phyloP scores from a whole-genome alignment of 2,797 vertebrate species.

The Poeciliopsis presidionis region DNA sequence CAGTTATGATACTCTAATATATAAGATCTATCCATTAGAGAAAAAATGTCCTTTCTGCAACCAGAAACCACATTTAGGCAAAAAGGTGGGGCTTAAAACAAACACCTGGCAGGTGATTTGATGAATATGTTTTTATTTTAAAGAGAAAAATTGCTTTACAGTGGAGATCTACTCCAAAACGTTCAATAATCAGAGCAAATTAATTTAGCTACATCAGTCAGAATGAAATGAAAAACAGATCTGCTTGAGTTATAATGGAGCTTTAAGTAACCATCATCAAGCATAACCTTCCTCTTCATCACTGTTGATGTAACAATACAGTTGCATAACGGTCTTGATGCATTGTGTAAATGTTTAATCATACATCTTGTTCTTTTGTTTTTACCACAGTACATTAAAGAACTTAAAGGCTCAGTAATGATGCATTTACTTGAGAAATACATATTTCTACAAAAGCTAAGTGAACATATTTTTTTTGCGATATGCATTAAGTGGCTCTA shows the following conservation, averaged over 20 bases:
- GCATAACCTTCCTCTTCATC: not conserved
- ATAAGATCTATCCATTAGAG: not conserved
- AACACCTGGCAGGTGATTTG: not conserved
- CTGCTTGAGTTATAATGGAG: not conserved
- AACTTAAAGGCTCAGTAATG: constrained; percentile 15
- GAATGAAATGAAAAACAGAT: not conserved
- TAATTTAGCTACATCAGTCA: not conserved
- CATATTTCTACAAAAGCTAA: constrained; percentile 12
- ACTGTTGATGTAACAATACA: not conserved
- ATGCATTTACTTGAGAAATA: constrained; percentile 8
- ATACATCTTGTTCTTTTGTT: constrained; percentile 5
- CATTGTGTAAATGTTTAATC: constrained; percentile 5
- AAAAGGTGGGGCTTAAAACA: not conserved
- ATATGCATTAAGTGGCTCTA: constrained; percentile 16
- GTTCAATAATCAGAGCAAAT: not conserved
- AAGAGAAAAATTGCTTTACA: not conserved
- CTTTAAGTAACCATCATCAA: constrained; percentile 1
- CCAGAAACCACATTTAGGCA: not conserved
- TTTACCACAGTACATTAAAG: constrained; percentile 12
- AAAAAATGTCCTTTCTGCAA: not conserved
- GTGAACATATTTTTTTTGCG: not conserved
- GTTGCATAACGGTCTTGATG: constrained; percentile 1
- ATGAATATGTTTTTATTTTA: not conserved
- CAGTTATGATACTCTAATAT: not conserved
- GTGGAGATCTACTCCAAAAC: not conserved